A percentile compares a stretch with the other conserved stretches of the same genome.
phyloP scores from a whole-genome alignment of 2,888 invertebrate species.

The Pseudococcus viburni region DNA sequence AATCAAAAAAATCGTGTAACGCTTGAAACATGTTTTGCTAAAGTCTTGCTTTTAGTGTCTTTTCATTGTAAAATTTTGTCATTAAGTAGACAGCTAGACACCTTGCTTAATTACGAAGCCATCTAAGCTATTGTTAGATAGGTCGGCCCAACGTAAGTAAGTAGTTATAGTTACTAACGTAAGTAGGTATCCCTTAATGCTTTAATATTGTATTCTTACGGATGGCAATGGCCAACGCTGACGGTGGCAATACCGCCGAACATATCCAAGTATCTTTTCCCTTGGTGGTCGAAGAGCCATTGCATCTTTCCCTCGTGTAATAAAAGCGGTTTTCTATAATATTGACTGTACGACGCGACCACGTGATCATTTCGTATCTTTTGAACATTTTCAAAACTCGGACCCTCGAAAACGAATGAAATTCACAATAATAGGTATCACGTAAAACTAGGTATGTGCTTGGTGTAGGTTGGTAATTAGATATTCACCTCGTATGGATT shows the following conservation, averaged over 20 bases:
- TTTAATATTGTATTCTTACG: slow-evolving; percentile 84
- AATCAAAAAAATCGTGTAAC: too few species aligned
- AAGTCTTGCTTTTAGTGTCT: too few species aligned
- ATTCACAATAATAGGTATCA: not conserved
- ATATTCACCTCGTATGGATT: not conserved
- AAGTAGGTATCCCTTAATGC: too few species aligned
- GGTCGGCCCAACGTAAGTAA: too few species aligned
- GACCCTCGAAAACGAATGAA: slow-evolving; percentile 72
- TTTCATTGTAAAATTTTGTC: too few species aligned
- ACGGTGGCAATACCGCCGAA: slow-evolving; percentile 98
- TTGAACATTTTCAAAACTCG: slow-evolving; percentile 76
- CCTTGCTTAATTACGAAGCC: too few species aligned
- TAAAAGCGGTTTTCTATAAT: slow-evolving; percentile 87
- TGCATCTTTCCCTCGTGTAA: slow-evolving; percentile 91
- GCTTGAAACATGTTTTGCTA: too few species aligned
- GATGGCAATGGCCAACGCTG: slow-evolving; percentile 97
- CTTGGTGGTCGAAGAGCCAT: slow-evolving; percentile 90
- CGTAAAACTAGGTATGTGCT: too few species aligned
- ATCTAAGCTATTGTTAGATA: too few species aligned
- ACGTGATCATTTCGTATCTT: slow-evolving; percentile 77
- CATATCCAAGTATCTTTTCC: slow-evolving; percentile 92
- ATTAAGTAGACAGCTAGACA: too few species aligned
- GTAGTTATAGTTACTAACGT: not conserved
- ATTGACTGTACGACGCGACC: slow-evolving; percentile 80
- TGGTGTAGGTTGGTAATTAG: too few species aligned